Percentiles rank a stretch among this genome's conserved stretches.
These are phyloP conservation scores for Temnothorax curvispinosus DNA, from an alignment of 1,140 invertebrate species.

Conservation along the genomic window DNA sequence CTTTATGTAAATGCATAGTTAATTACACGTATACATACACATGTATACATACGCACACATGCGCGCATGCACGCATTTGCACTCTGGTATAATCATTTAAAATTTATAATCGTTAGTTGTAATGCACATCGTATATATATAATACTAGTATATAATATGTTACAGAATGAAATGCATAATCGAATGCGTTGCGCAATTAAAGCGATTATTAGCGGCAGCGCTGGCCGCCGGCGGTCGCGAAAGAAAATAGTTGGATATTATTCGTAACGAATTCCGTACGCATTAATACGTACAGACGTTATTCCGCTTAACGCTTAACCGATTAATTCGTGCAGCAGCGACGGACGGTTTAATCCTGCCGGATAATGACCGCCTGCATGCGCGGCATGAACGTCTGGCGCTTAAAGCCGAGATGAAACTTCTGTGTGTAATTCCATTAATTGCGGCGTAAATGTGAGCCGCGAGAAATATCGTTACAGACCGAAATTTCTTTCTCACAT, in stretches of 20 bases:
- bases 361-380: constrained; percentile 32
- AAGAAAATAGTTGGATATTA: constrained; percentile 52
- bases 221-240: not conserved
- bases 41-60: not conserved
- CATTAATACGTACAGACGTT: constrained; percentile 47
- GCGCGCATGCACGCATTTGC: not conserved
- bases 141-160: constrained; percentile 6
- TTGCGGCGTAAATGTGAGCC: constrained; percentile 37
- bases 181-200: constrained; percentile 38
- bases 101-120: constrained; percentile 46
- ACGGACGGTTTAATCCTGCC: constrained; percentile 30
- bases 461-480: constrained; percentile 34
- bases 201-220: constrained; percentile 11
- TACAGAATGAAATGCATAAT: constrained; percentile 16
- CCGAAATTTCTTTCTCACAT: constrained; percentile 41
- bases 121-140: not conserved
- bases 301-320: constrained; percentile 39
- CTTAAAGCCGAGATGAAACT: constrained; percentile 34
- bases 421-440: constrained; percentile 51
- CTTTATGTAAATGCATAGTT: constrained; percentile 28
- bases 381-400: not conserved
- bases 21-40: not conserved
- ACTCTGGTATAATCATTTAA: not conserved
- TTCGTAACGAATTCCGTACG: constrained; percentile 35
- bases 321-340: constrained; percentile 34